Evolutionary conservation across 2,888 invertebrate species (phyloP).

Genomic region (Microchrysa polita): DNA sequence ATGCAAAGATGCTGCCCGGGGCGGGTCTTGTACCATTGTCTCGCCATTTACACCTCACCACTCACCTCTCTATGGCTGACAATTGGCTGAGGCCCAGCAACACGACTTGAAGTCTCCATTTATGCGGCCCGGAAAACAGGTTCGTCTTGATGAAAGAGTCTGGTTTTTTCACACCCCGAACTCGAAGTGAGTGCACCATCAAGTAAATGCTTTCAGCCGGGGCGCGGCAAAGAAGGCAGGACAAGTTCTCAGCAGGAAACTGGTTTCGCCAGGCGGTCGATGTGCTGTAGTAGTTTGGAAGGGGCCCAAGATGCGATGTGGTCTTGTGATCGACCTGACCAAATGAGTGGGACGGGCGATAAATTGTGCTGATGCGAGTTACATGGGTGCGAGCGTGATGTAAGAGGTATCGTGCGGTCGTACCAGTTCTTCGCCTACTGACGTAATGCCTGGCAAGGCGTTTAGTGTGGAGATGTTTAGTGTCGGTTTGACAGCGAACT

Average conservation of each 20-base stretch:
- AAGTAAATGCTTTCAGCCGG: constrained; percentile 26
- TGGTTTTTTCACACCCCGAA: constrained; percentile 36
- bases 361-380: neutral
- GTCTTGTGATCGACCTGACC: neutral
- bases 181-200: constrained; percentile 2
- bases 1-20: neutral
- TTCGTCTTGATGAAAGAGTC: neutral
- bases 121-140: constrained; percentile 39
- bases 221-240: neutral
- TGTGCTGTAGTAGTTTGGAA: neutral
- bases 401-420: constrained; percentile 25
- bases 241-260: constrained; percentile 14
- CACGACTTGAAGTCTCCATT: constrained; percentile 25
- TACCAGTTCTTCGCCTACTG: constrained; percentile 36
- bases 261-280: constrained; percentile 14
- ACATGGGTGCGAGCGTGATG: constrained; percentile 38
- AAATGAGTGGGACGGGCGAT: neutral
- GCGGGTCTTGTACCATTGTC: constrained; percentile 27
- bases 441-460: constrained; percentile 39
- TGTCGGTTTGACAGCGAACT: constrained; percentile 55
- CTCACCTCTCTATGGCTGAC: neutral
- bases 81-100: constrained; percentile 27
- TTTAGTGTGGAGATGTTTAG: constrained; percentile 51
- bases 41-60: neutral
- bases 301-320: constrained; percentile 4